Base-by-base conservation (phyloP, 2,888 invertebrate species). In the Scaptomyza flava region DNA sequence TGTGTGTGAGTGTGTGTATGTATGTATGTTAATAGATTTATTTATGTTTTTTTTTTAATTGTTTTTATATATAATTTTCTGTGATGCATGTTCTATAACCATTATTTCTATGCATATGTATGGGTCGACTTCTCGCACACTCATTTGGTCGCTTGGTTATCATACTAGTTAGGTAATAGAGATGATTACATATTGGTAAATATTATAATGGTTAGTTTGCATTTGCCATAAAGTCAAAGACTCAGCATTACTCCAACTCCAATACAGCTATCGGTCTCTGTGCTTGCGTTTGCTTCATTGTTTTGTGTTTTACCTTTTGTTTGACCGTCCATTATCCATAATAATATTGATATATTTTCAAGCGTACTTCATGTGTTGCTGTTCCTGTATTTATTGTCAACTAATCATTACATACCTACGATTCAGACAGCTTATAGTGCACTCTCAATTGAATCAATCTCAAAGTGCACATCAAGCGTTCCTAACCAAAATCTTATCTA, bases 51-150 rank as follows among this genome's bases (percentile, higher is more conserved):
- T 47, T 79, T 27, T 58, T n/a, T 72, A 42, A 68, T 41, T 57
- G 50, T 54, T 8, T 58, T n/a, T 58, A 6, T 56, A 47, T 51
- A 20, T 50, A 27, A 27, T 38, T 60, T 33, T 47, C 59, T 43
- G 63, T 67, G 48, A 47, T 48, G 57, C 34, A 61, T 58, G 46
- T 17, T 17, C 8, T 73, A 67, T 79, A 81, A 81, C 59, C 73
- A 69, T 85, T 85, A 67, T 72, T 51, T 61, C 69, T 86, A 86
- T 68, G 80, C 84, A 87, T 83, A 83, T 81, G 81, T 80, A 69
- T 84, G 68, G 63, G 69, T 83, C 68, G 80, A 86, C 65, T 73
- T 64, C 48, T 67, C 62, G 65, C 59, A 68, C 72, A 61, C 34
- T 68, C 50, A 54, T 17, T 75, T 73, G 64, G 69, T 73, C 75